Evolutionary conservation across 1,140 invertebrate genomes (phyloP).

Genomic region (Steinernema khuongi): DNA sequence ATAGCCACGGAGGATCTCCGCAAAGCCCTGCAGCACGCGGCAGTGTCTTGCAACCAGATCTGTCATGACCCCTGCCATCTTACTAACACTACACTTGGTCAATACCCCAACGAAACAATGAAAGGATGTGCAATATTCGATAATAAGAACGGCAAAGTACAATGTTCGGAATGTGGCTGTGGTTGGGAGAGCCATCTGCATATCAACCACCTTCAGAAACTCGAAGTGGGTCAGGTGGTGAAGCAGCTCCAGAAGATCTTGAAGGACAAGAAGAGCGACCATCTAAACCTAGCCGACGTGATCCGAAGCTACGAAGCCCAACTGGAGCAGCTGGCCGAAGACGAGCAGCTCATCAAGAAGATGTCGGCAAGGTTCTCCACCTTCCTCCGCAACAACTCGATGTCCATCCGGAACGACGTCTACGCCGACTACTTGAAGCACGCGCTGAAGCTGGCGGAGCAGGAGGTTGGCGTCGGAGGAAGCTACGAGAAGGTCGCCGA

Average conservation of each 20-base stretch:
- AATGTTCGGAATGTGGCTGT: neutral
- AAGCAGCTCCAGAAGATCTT: conserved; percentile 22
- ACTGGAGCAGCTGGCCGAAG: conserved; percentile 9
- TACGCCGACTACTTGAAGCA: conserved; percentile 35
- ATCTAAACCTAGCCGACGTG: neutral
- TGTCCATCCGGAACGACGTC: conserved; percentile 38
- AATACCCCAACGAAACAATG: neutral
- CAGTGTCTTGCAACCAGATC: too few relatives aligned
- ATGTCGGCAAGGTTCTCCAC: conserved; percentile 33
- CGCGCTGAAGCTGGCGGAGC: conserved; percentile 15
- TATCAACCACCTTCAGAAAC: neutral
- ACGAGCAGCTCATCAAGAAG: conserved; percentile 28
- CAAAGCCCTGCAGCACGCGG: too few relatives aligned
- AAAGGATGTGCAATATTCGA: neutral
- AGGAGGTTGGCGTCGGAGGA: neutral
- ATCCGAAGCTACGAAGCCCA: neutral
- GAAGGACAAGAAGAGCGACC: neutral
- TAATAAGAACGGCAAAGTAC: neutral
- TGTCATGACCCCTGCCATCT: conserved; percentile 3
- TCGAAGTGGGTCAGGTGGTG: neutral
- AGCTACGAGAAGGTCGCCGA: neutral
- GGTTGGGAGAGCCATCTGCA: neutral
- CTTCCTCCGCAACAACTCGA: conserved; percentile 40
- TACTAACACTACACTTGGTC: neutral
- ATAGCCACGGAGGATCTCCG: too few relatives aligned